phyloP scores from a whole-genome alignment of 1,140 invertebrate species.

The Drosophila cardini region DNA sequence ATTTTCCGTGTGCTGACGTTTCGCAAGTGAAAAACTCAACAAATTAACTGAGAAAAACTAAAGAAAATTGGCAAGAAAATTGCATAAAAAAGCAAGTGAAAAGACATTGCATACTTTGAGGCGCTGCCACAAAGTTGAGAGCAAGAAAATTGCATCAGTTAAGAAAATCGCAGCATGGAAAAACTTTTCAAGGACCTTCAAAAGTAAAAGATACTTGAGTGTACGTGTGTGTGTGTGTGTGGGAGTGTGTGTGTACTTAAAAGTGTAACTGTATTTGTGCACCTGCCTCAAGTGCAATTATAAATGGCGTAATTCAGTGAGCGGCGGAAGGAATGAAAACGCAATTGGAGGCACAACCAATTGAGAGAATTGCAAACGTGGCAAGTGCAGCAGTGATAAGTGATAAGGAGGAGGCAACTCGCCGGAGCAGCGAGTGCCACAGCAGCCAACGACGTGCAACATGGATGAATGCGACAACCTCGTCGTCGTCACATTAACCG shows the following conservation, averaged over 20 bases:
- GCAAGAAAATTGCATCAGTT: conserved; percentile 10
- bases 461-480: conserved; percentile 85
- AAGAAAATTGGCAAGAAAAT: conserved; percentile 15
- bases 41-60: conserved; percentile 11
- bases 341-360: conserved; percentile 24
- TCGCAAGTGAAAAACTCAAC: conserved; percentile 61
- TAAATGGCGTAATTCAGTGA: conserved; percentile 76
- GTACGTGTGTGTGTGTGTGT: conserved; percentile 3
- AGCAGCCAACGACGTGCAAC: conserved; percentile 71
- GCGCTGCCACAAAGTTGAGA: conserved; percentile 22
- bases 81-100: conserved; percentile 4
- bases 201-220: conserved; percentile 29
- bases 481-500: conserved; percentile 77
- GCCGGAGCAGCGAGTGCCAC: conserved; percentile 64
- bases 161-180: conserved; percentile 40
- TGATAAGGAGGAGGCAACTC: conserved; percentile 46
- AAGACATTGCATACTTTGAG: conserved; percentile 59
- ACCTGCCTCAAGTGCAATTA: conserved; percentile 72
- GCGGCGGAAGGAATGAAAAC: conserved; percentile 62
- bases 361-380: conserved; percentile 14
- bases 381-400: conserved; percentile 25
- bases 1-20: conserved; percentile 69
- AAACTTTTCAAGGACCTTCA: conserved; percentile 74
- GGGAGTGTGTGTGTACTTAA: conserved; percentile 20
- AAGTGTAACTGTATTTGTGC: conserved; percentile 31